phyloP scores from a whole-genome alignment of 2,888 invertebrate species.

The Caenorhabditis drosophilae region DNA sequence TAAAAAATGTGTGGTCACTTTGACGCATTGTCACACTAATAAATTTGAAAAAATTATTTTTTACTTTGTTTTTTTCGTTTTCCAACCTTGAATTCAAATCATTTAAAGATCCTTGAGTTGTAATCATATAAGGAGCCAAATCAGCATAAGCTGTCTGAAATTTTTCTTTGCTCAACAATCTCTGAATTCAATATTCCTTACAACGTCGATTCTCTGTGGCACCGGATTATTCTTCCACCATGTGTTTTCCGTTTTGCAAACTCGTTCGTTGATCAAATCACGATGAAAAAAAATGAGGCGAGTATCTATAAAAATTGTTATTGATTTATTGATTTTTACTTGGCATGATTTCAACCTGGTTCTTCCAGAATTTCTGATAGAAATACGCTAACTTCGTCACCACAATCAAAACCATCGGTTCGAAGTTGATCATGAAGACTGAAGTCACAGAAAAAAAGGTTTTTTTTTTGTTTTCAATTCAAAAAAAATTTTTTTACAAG shows the following conservation, averaged over 20 bases:
- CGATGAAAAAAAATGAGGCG: conserved; percentile 57
- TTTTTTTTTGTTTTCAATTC: too few species aligned
- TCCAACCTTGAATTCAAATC: conserved; percentile 52
- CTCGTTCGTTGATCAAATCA: conserved; percentile 57
- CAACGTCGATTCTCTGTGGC: conserved; percentile 47
- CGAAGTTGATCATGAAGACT: conserved; percentile 51
- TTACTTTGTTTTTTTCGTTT: conserved; percentile 3
- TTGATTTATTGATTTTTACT: too few species aligned
- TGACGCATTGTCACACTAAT: too few species aligned
- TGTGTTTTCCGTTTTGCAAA: conserved; percentile 29
- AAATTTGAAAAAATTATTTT: conserved; percentile 1
- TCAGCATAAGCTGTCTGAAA: conserved; percentile 58
- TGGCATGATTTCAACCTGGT: too few species aligned
- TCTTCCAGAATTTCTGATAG: conserved; percentile 48
- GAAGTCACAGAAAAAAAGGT: conserved; percentile 5
- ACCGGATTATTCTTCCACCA: conserved; percentile 58
- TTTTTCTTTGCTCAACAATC: background rate
- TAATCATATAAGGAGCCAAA: conserved; percentile 56
- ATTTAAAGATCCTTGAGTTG: conserved; percentile 54
- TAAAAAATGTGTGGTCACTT: background rate
- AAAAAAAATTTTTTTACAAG: conserved; percentile 33
- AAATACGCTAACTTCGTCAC: conserved; percentile 49
- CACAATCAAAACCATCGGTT: conserved; percentile 64
- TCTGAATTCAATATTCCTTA: background rate
- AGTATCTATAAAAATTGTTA: too few species aligned